A percentile compares a stretch with the other conserved stretches of the same genome.
Conservation (phyloP, 2,888 invertebrate genomes). For the Tupiocoris notatus region DNA sequence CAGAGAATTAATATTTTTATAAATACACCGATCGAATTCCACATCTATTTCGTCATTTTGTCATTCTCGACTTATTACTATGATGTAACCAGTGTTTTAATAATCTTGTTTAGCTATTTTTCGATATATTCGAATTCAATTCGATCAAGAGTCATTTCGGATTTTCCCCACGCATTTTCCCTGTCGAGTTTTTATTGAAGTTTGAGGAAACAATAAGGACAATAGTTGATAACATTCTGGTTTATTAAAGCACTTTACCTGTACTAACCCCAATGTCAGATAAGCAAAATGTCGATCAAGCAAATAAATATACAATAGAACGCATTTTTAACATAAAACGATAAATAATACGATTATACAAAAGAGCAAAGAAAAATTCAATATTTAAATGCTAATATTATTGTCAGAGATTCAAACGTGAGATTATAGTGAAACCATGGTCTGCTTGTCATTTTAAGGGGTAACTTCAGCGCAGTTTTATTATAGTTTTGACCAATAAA, state of each 20-base stretch:
- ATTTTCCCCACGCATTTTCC: too few species aligned
- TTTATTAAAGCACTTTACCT: not conserved
- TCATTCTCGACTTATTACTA: too few species aligned
- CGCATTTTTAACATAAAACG: not conserved
- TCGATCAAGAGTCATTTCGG: too few species aligned
- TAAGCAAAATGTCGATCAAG: not conserved
- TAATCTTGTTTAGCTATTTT: too few species aligned
- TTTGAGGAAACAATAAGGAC: too few species aligned
- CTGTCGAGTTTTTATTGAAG: too few species aligned
- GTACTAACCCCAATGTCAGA: not conserved
- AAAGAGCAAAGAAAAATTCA: too few species aligned
- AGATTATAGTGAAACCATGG: not conserved
- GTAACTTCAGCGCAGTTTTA: not conserved
- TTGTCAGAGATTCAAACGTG: not conserved
- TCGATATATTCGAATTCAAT: too few species aligned
- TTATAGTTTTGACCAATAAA: too few species aligned
- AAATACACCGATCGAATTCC: too few species aligned
- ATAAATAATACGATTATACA: not conserved
- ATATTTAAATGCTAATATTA: not conserved
- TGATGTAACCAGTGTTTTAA: too few species aligned
- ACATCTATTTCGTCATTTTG: too few species aligned
- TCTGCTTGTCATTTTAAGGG: not conserved
- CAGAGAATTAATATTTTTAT: slow-evolving; percentile 3
- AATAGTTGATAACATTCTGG: not conserved
- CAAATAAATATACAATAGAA: not conserved